phyloP scores from a whole-genome alignment of 2,113 vertebrate species.

The Daphoenositta chrysoptera region DNA sequence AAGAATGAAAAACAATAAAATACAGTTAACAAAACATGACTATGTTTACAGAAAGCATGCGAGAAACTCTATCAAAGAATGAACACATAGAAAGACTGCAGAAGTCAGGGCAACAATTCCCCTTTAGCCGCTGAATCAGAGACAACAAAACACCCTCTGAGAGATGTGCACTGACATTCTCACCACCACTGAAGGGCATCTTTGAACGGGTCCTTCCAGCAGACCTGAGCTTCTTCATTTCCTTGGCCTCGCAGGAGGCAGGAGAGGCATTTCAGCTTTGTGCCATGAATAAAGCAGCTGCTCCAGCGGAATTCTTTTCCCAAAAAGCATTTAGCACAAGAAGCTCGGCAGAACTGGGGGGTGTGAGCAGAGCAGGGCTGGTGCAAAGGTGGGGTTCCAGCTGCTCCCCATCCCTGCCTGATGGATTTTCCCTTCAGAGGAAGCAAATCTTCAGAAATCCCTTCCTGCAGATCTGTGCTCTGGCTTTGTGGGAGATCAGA shows the following conservation, averaged over 20 bases:
- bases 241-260: not conserved
- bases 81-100: too few species aligned
- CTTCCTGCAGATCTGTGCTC: not conserved
- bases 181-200: not conserved
- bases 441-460: not conserved
- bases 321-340: not conserved
- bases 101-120: too few species aligned
- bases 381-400: not conserved
- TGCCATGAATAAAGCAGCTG: not conserved
- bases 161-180: rapidly evolving
- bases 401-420: not conserved
- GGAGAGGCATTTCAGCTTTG: not conserved
- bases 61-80: too few species aligned
- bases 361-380: not conserved
- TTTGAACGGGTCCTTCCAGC: not conserved
- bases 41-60: too few species aligned
- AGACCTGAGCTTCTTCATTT: not conserved
- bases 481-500: not conserved
- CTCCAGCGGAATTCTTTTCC: not conserved
- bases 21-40: too few species aligned
- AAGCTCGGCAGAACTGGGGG: not conserved
- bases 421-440: not conserved
- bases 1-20: too few species aligned
- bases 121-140: not conserved
- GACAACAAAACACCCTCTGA: not conserved